Conservation (phyloP, 2,888 invertebrate genomes). For the Mythimna pallens region DNA sequence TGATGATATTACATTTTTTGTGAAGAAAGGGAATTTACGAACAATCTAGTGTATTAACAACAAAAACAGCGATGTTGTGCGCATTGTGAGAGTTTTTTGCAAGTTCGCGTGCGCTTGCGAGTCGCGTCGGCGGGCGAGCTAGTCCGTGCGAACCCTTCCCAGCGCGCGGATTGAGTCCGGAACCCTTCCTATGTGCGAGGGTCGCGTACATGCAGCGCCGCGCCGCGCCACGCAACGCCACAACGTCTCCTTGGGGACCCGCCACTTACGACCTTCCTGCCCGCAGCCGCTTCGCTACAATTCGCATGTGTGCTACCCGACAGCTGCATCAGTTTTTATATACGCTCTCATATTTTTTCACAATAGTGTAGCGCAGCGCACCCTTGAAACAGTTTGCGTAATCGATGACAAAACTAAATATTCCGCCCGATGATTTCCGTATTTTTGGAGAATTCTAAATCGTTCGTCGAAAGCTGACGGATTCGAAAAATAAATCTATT, state of each 20-base stretch:
- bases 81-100: slow-evolving; percentile 88
- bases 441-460: slow-evolving; percentile 85
- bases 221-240: slow-evolving; percentile 67
- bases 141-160: slow-evolving; percentile 88
- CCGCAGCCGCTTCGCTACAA: slow-evolving; percentile 77
- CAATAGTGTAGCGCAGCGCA: slow-evolving; percentile 86
- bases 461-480: slow-evolving; percentile 67
- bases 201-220: slow-evolving; percentile 51
- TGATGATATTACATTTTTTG: slow-evolving; percentile 91
- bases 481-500: slow-evolving; percentile 60
- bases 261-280: slow-evolving; percentile 77
- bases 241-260: slow-evolving; percentile 60
- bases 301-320: slow-evolving; percentile 90
- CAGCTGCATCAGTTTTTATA: slow-evolving; percentile 90
- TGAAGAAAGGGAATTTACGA: slow-evolving; percentile 88
- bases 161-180: slow-evolving; percentile 81
- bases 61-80: slow-evolving; percentile 88
- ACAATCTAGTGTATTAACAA: slow-evolving; percentile 90
- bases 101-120: slow-evolving; percentile 90
- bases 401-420: slow-evolving; percentile 91
- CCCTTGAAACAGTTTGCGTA: slow-evolving; percentile 91
- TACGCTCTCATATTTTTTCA: slow-evolving; percentile 90
- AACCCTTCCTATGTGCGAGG: slow-evolving; percentile 86
- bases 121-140: slow-evolving; percentile 89
- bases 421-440: slow-evolving; percentile 91